Conservation (phyloP, 2,888 invertebrate species). For the Leptinotarsa tumamoca region DNA sequence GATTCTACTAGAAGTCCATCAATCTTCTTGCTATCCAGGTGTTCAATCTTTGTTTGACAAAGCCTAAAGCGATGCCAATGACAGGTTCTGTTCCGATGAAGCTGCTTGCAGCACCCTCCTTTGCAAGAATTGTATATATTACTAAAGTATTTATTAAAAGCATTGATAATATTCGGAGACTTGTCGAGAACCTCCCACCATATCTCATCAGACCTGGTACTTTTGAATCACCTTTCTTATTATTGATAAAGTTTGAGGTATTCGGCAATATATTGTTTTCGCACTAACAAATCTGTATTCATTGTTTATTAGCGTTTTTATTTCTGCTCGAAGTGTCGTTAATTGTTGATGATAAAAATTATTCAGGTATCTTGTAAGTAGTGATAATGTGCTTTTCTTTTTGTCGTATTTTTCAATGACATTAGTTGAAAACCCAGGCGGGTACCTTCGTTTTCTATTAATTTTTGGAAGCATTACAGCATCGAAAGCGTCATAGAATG, state of each 20-base stretch:
- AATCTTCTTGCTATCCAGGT: no score
- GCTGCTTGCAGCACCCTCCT: no score
- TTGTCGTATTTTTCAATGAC: neutral
- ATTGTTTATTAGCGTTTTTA: neutral
- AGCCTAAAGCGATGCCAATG: no score
- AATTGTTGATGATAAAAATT: conserved; percentile 15
- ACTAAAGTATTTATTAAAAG: neutral
- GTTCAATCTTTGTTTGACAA: no score
- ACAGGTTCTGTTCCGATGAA: no score
- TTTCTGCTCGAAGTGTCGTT: neutral
- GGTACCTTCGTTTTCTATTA: conserved; percentile 11
- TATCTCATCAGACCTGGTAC: conserved; percentile 2
- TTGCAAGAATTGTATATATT: neutral
- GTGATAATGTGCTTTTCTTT: neutral
- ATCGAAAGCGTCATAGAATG: conserved; percentile 1
- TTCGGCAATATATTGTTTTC: conserved; percentile 2
- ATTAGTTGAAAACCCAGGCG: conserved; percentile 1
- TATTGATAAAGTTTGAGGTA: neutral
- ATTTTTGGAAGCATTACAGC: neutral
- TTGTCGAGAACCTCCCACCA: neutral
- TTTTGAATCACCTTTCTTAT: conserved; percentile 3
- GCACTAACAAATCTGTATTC: conserved; percentile 1
- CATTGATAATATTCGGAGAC: conserved; percentile 1
- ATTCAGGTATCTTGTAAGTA: neutral
- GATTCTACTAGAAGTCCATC: no score